Percentiles rank a stretch among this genome's conserved stretches.
phyloP scores from a whole-genome alignment of 2,888 invertebrate species.

The Sinopyrophorus schimmeli region DNA sequence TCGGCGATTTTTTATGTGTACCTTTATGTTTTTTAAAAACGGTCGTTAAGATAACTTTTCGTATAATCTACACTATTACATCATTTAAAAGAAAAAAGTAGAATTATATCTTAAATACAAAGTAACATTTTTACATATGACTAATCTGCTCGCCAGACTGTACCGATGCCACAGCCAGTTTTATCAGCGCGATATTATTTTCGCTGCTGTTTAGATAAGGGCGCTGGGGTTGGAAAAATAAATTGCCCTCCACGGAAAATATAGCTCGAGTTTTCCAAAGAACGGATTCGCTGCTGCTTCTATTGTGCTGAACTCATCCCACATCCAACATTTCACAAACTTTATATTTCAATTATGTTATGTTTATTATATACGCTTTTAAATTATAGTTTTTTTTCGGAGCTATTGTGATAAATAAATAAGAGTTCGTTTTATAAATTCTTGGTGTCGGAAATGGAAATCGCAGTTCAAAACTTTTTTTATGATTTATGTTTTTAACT shows the following conservation, averaged over 20 bases:
- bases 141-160: slow-evolving; percentile 46
- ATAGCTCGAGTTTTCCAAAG: slow-evolving; percentile 56
- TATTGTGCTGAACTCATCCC: slow-evolving; percentile 45
- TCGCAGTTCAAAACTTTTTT: too few species aligned
- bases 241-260: slow-evolving; percentile 58
- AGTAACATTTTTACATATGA: slow-evolving; percentile 47
- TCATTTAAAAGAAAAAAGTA: slow-evolving; percentile 17
- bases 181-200: slow-evolving; percentile 58
- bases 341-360: slow-evolving; percentile 33
- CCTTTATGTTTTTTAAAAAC: too few species aligned
- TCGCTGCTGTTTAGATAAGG: slow-evolving; percentile 59
- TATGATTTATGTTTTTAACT: too few species aligned
- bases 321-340: slow-evolving; percentile 28
- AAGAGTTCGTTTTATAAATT: too few species aligned
- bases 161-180: slow-evolving; percentile 52
- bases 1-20: too few species aligned
- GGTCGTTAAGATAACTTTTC: too few species aligned
- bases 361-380: slow-evolving; percentile 19
- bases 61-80: too few species aligned
- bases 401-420: too few species aligned
- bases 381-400: slow-evolving; percentile 11
- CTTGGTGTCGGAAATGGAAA: too few species aligned
- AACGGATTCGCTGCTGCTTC: slow-evolving; percentile 51
- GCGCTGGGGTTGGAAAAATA: slow-evolving; percentile 56
- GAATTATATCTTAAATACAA: slow-evolving; percentile 3